These are phyloP conservation scores for Ceyx cyanopectus DNA, from an alignment of 2,113 vertebrate species.

Conservation along the genomic window DNA sequence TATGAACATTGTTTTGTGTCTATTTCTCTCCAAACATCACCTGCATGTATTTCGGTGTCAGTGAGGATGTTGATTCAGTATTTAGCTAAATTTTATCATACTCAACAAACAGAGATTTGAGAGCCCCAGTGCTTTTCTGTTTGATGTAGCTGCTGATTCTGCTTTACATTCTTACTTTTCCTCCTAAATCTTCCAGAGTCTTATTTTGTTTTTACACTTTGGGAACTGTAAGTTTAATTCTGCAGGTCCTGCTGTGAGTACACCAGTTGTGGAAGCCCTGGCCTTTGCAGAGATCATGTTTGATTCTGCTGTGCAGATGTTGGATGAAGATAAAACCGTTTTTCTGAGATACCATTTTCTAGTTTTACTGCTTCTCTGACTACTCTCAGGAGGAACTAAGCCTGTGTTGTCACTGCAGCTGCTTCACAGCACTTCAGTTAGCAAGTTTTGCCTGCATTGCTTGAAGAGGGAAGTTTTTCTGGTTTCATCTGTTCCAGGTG, in stretches of 20 bases:
- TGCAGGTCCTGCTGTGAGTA: not conserved
- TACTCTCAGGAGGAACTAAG: not conserved
- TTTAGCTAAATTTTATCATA: not conserved
- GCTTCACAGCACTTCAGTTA: not conserved
- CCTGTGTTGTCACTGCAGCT: not conserved
- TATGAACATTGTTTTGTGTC: not conserved
- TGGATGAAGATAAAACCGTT: not conserved
- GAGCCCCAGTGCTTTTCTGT: not conserved
- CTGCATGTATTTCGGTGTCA: not conserved
- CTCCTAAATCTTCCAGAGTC: not conserved
- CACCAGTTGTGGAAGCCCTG: not conserved
- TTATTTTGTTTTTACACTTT: not conserved
- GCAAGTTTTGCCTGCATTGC: not conserved
- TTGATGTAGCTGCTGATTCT: not conserved
- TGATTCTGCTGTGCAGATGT: not conserved
- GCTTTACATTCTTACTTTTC: not conserved
- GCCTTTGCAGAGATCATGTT: not conserved
- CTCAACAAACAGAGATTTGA: not conserved
- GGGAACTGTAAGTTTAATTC: not conserved
- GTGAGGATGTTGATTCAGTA: not conserved
- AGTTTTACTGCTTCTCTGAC: not conserved
- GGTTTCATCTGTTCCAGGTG: constrained; percentile 68
- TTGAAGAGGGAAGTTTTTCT: not conserved
- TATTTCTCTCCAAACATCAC: not conserved
- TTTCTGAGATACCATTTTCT: not conserved